Conservation (phyloP, 2,113 vertebrate genomes). For the Furnarius figulus region DNA sequence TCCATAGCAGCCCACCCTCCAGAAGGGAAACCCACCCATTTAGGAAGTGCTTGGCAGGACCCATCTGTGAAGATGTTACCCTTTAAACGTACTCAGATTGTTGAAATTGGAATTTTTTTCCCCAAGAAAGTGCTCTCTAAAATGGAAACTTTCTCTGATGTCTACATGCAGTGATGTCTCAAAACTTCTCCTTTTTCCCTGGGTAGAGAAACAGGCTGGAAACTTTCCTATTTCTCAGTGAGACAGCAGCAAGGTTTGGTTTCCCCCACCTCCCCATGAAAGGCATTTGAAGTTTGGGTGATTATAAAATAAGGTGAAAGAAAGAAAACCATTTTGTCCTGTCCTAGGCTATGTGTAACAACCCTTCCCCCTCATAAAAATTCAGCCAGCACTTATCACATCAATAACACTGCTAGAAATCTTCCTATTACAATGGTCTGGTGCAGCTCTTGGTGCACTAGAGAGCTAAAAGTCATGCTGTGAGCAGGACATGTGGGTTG, state of each 20-base stretch:
- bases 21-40: neutral
- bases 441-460: neutral
- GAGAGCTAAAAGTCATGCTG: neutral
- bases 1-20: neutral
- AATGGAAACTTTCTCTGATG: neutral
- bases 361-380: neutral
- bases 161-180: neutral
- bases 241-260: neutral
- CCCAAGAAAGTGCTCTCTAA: neutral
- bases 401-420: neutral
- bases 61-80: neutral
- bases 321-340: neutral
- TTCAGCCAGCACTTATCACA: neutral
- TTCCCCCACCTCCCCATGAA: neutral
- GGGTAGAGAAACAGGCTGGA: neutral
- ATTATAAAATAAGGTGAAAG: neutral
- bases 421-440: neutral
- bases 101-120: neutral
- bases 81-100: neutral
- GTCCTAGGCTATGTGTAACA: neutral
- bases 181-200: conserved; percentile 2
- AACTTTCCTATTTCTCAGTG: neutral
- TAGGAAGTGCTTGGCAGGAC: neutral
- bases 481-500: neutral
- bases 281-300: neutral